Evolutionary conservation across 1,140 invertebrate species (phyloP).

Genomic region (Cheumatopsyche charites): DNA sequence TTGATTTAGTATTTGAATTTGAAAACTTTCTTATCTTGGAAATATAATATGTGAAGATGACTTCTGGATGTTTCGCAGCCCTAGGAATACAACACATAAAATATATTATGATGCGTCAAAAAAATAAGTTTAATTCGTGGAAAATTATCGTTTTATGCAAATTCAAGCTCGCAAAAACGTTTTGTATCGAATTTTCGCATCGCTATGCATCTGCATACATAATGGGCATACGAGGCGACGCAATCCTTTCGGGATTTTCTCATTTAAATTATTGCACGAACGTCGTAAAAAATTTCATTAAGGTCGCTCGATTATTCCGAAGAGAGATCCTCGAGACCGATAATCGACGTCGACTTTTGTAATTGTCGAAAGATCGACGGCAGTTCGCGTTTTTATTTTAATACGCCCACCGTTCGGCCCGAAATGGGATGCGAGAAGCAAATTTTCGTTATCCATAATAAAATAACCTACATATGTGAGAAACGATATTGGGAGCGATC

Average conservation of each 20-base stretch:
- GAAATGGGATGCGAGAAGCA: background rate
- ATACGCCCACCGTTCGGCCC: background rate
- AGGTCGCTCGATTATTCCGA: slow-evolving; percentile 7
- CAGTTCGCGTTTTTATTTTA: background rate
- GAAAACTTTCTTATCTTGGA: too few relatives aligned
- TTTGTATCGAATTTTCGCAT: background rate
- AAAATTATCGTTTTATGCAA: background rate
- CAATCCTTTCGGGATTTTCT: background rate
- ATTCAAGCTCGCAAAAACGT: background rate
- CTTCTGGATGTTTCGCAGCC: too few relatives aligned
- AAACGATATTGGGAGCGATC: background rate
- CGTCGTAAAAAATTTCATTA: slow-evolving; percentile 18
- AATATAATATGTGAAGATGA: too few relatives aligned
- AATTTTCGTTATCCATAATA: background rate
- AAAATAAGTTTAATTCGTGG: slow-evolving; percentile 1
- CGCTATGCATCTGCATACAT: slow-evolving; percentile 1
- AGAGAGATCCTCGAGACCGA: background rate
- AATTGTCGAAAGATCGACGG: slow-evolving; percentile 6
- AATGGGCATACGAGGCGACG: too few relatives aligned
- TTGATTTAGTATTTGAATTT: too few relatives aligned
- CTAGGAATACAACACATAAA: background rate
- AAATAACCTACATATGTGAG: background rate
- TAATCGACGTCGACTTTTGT: slow-evolving; percentile 13
- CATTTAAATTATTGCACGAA: background rate
- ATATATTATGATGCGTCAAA: too few relatives aligned